Conservation (phyloP, 2,113 vertebrate genomes). For the Myotis davidii region DNA sequence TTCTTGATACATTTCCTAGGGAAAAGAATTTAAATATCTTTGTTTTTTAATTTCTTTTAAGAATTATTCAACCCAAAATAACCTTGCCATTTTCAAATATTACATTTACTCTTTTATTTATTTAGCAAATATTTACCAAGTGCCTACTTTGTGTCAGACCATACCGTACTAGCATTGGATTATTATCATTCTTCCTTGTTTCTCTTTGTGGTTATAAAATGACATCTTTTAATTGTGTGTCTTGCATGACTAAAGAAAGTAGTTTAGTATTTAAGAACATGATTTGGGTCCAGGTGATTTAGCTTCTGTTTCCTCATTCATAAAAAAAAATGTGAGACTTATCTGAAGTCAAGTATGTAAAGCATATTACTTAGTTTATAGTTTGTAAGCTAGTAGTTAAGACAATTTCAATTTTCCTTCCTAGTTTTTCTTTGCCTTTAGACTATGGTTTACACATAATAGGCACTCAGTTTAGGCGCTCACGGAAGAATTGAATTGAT, state of each 20-base stretch:
- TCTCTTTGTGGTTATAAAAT: neutral
- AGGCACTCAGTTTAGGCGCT: neutral
- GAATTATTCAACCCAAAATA: neutral
- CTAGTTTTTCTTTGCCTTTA: conserved; percentile 20
- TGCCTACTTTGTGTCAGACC: neutral
- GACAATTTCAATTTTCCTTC: neutral
- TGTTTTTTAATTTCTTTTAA: neutral
- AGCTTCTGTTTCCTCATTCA: neutral
- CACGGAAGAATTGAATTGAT: neutral
- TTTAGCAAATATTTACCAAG: neutral
- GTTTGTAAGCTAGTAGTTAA: neutral
- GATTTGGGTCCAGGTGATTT: neutral
- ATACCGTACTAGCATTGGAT: neutral
- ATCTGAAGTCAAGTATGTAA: neutral
- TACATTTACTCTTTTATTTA: conserved; percentile 1
- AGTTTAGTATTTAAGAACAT: neutral
- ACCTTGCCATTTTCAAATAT: neutral
- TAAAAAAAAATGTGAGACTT: neutral
- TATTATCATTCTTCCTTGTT: neutral
- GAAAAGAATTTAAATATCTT: conserved; percentile 5
- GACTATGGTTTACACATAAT: neutral
- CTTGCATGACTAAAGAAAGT: neutral
- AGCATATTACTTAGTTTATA: neutral
- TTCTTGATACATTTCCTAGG: neutral
- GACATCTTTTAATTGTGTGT: neutral